Conservation (phyloP, 2,113 vertebrate species). For the Spheniscus mendiculus region DNA sequence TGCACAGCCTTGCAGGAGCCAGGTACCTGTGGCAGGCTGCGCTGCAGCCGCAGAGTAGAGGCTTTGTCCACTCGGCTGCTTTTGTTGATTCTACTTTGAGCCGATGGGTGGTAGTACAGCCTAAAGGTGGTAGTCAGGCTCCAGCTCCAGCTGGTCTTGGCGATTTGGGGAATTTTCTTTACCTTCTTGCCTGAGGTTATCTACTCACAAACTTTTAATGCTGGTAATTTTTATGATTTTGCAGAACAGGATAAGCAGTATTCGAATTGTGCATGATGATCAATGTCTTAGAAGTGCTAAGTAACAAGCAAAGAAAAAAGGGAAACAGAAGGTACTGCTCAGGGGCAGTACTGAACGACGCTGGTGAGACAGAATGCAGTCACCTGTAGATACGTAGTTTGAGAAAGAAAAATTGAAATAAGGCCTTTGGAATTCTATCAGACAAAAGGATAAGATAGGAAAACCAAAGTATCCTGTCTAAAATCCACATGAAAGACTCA, state of each 20-base stretch:
- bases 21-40: neutral
- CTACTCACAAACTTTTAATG: neutral
- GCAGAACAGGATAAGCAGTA: fast-evolving
- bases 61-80: neutral
- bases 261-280: neutral
- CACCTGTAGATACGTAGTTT: neutral
- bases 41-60: neutral
- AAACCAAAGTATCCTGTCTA: neutral
- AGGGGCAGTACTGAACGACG: fast-evolving
- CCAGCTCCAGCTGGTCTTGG: neutral
- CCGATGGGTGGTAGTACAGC: conserved; percentile 23
- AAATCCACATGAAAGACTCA: neutral
- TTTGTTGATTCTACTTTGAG: neutral
- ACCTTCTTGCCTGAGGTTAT: neutral
- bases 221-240: neutral
- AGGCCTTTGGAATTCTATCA: neutral
- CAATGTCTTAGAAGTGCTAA: neutral
- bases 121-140: neutral
- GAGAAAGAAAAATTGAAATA: neutral
- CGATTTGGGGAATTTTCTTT: neutral
- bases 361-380: neutral
- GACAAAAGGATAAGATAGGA: neutral
- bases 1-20: neutral
- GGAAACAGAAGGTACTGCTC: neutral
- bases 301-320: neutral